Conservation (phyloP, 2,113 vertebrate genomes). For the Alosa alosa region DNA sequence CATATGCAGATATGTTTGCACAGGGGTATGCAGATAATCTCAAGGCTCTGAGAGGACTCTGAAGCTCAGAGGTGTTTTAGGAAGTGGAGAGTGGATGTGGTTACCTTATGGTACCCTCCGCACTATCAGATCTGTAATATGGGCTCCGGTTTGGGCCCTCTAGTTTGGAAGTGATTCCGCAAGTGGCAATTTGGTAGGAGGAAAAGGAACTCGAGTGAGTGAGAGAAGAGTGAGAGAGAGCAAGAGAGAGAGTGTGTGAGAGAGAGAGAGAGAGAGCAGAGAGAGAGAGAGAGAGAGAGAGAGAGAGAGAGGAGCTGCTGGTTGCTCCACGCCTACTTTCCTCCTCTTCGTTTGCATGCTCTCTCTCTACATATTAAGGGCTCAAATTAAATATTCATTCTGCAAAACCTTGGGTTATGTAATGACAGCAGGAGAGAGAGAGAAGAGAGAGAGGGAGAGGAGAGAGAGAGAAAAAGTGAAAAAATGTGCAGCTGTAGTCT, state of each 20-base stretch:
- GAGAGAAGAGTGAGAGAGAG: not conserved
- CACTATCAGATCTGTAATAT: not conserved
- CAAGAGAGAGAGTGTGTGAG: too few species aligned
- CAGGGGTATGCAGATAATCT: not conserved
- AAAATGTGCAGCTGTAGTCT: slow-evolving; percentile 40
- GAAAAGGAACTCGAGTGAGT: slow-evolving; percentile 42
- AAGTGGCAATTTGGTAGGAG: not conserved
- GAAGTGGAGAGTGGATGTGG: not conserved
- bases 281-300: slow-evolving; percentile 9
- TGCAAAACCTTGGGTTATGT: slow-evolving; percentile 71
- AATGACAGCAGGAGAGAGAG: slow-evolving; percentile 52
- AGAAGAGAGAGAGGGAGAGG: not conserved
- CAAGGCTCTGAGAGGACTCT: not conserved
- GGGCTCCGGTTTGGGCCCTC: not conserved
- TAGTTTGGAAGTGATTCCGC: not conserved
- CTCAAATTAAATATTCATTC: slow-evolving; percentile 75
- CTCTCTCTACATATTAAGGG: slow-evolving; percentile 69
- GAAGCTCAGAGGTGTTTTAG: not conserved
- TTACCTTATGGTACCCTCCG: not conserved
- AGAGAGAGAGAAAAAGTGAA: not conserved
- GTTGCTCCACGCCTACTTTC: slow-evolving; percentile 65
- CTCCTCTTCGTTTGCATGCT: slow-evolving; percentile 69
- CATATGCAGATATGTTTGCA: too few species aligned
- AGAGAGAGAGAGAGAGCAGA: not conserved
- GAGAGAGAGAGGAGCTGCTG: slow-evolving; percentile 55